Base-by-base conservation (phyloP, 1,140 invertebrate genomes). In the Camponotus vicinus region DNA sequence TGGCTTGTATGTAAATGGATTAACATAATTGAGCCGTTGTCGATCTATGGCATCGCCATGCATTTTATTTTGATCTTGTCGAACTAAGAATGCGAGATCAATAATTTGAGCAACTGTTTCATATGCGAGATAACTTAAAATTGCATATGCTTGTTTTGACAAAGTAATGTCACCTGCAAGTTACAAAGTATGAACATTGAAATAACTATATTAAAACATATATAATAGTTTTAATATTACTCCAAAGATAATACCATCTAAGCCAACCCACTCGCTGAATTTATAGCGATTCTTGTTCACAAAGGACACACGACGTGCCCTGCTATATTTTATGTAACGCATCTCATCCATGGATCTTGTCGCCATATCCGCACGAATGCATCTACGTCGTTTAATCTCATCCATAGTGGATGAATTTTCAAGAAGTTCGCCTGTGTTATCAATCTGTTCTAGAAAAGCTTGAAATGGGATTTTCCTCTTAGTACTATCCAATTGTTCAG, bases 31-130 rank as follows among this genome's bases (percentile, higher is more conserved):
- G 9, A 94, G 89, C 84, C 90, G 90, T 1, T 95, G 87, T 73
- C 94, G 93, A 45, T 95, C 94, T 77, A 96, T 95, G 18, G 96
- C 95, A 92, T 97, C 96, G 49, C 94, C 94, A 66, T 94, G 89
- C 40, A 93, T 92, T 86, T 95, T 95, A 77, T 93, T 95, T 86
- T 95, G 94, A 89, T 97, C 96, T 89, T 96, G 96, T 82, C 96
- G 95, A 0, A 97, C 96, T 71, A 97, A 87, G n/a, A 97, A 93
- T 21, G 96, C 95, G 42, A 97, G 92, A 93, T 97, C 97, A 77
- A 97, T 95, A 80, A 97, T 96, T 93, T 97, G 96, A 11, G 97
- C 97, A 6, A 97, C 96, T 8, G 96, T 97, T 94, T 97, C 97
- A 92, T 97, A 97, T 0, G 97, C 96, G 27, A 97, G 93, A 92